These are phyloP conservation scores for Drosophila birchii DNA, from an alignment of 2,888 invertebrate species.

Conservation along the genomic window DNA sequence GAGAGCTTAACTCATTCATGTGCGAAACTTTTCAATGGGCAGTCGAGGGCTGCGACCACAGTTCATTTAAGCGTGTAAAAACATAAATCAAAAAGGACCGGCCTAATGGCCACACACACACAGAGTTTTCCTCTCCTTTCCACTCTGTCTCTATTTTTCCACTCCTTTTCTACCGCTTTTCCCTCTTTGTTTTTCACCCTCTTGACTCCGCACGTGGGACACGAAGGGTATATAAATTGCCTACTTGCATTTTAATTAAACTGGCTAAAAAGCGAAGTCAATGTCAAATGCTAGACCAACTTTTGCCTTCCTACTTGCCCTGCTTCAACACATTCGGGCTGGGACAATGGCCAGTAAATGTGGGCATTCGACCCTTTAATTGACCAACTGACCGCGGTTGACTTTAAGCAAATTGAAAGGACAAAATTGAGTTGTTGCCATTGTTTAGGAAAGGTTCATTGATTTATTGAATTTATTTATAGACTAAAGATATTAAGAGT, in stretches of 20 bases:
- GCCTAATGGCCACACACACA: slow-evolving; percentile 65
- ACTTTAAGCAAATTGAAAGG: slow-evolving; percentile 71
- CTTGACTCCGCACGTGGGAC: slow-evolving; percentile 57
- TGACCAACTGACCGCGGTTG: slow-evolving; percentile 75
- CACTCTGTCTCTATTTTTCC: slow-evolving; percentile 3
- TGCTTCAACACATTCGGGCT: neutral
- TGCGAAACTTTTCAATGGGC: slow-evolving; percentile 64
- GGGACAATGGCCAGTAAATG: slow-evolving; percentile 66
- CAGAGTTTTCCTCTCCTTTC: slow-evolving; percentile 15
- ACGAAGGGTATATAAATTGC: slow-evolving; percentile 79
- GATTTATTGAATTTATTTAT: neutral
- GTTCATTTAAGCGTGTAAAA: slow-evolving; percentile 77
- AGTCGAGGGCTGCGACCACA: slow-evolving; percentile 44
- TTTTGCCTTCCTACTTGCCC: slow-evolving; percentile 14
- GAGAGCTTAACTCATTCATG: slow-evolving; percentile 64
- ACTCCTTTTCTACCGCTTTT: neutral
- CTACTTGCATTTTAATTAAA: slow-evolving; percentile 80
- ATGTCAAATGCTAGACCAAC: slow-evolving; percentile 63
- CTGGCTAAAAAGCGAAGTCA: slow-evolving; percentile 73
- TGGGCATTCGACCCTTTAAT: slow-evolving; percentile 75
- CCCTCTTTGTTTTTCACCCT: slow-evolving; percentile 14
- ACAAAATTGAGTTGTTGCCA: slow-evolving; percentile 49
- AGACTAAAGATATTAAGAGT: neutral
- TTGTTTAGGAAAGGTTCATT: neutral
- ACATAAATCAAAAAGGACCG: slow-evolving; percentile 75